Base-by-base conservation (phyloP, 1,140 invertebrate species). In the Polypedilum pembai region DNA sequence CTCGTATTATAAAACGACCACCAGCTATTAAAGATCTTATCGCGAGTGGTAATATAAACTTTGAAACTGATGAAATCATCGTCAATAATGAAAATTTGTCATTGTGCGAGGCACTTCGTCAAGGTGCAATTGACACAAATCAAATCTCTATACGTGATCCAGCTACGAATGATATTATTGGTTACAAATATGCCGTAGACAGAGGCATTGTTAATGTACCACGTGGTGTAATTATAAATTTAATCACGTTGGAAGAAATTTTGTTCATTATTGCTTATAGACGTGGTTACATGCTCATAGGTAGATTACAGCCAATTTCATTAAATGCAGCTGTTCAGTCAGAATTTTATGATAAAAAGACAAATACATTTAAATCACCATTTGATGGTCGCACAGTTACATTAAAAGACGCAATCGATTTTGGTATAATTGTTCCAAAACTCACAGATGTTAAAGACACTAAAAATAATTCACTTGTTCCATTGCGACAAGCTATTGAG, bases 171-270 rank as follows among this genome's bases (percentile, higher is more conserved):
- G 90, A 93, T 81, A 85, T 88, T 24, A 83, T 93, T 65, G 85
- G 90, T 20, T 83, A 93, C 76, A 86, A 85, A 75, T 90, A 93
- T 83, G 91, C 91, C 74, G 86, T 94, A 74, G 89, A 93, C 78
- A 85, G 87, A 41, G 89, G 90, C 21, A 86, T 94, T 76, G 85
- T 96, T 65, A 88, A 95, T 84, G 85, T 93, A 74, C 83, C 87
- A 73, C 86, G 87, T 76, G 92, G 91, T 33, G 83, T 88, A 8
- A 88, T 92, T 73, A 85, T 90, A 7, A 89, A 92, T 78, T 84
- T 87, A 33, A 86, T 89, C 79, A 91, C 88, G 0, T 84, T 86
- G 76, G 85, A 88, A 79, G 86, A 88, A 78, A 87, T 92, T 21
- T 85, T 89, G 78, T 85, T 93, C 40, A 86, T 87, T 41, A 81